Base-by-base conservation (phyloP, 2,888 invertebrate genomes). In the Eledona agricola region DNA sequence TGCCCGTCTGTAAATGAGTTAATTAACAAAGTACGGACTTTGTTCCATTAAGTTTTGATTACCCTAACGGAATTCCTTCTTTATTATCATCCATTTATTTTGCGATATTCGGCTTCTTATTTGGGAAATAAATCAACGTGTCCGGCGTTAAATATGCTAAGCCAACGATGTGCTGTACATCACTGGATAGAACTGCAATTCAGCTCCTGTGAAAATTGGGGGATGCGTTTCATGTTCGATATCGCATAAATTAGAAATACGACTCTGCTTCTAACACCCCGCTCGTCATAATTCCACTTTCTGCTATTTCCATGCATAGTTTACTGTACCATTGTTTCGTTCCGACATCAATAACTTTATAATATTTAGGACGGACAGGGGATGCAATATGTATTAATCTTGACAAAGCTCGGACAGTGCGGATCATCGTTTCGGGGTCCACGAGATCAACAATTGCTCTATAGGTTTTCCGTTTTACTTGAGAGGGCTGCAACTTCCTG, bases 1-100 rank as follows among this genome's bases (percentile, higher is more conserved):
- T 71, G 70, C n/a, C n/a, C n/a, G n/a, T 69, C 70, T 71, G 71
- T 65, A 73, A 74, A 74, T 72, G 69, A 74, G 73, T 74, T 76
- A 76, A 76, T 76, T 76, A 75, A 72, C 73, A 69, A 69, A 72
- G 69, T 72, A n/a, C 69, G 67, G 67, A 71, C 64, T 66, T 55
- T 46, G 58, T 55, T 58, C 70, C 65, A 67, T 70, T 72, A 68
- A 70, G 65, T 70, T 73, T 72, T 72, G 68, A 70, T 72, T 70
- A 67, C 63, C 58, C 58, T 56, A 57, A 56, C 60, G 46, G 55
- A 59, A 59, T 57, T 51, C 63, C 65, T 66, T 66, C 63, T 71
- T 71, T 69, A 69, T 69, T 66, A 67, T 67, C 60, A 59, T 59
- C 58, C 57, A 66, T 68, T 67, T 67, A 62, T 69, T 65, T 59